phyloP scores from a whole-genome alignment of 2,888 invertebrate genomes.

The Calliphora vomitoria region DNA sequence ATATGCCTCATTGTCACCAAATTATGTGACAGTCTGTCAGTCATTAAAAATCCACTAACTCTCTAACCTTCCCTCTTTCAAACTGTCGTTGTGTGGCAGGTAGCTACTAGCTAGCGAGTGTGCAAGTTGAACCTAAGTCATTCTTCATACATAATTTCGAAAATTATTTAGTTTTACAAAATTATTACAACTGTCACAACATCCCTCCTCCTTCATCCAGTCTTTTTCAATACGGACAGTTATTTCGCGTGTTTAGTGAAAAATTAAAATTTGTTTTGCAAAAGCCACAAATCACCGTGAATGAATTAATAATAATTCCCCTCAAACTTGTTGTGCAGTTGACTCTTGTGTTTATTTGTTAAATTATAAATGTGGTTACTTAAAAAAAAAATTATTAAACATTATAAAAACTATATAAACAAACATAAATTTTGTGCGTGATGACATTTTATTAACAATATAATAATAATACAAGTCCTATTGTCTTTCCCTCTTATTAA shows the following conservation, averaged over 20 bases:
- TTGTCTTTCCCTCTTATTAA: slow-evolving; percentile 3
- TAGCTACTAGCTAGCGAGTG: background rate
- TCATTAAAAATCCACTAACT: background rate
- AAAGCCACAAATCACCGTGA: slow-evolving; percentile 25
- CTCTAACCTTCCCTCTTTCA: background rate
- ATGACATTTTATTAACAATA: slow-evolving; percentile 57
- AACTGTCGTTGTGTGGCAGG: slow-evolving; percentile 2
- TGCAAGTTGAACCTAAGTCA: background rate
- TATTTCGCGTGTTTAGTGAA: slow-evolving; percentile 34
- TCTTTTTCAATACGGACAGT: background rate
- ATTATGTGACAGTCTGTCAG: background rate
- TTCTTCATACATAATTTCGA: slow-evolving; percentile 5
- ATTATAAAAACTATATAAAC: slow-evolving; percentile 32
- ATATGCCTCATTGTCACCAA: background rate
- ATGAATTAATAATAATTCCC: slow-evolving; percentile 40
- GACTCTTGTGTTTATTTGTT: slow-evolving; percentile 18
- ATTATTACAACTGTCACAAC: slow-evolving; percentile 40
- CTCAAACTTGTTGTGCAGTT: slow-evolving; percentile 5
- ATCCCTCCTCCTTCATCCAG: background rate
- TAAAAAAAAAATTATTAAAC: background rate
- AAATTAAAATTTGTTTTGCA: slow-evolving; percentile 12
- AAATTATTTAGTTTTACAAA: slow-evolving; percentile 27
- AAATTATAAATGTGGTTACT: slow-evolving; percentile 43
- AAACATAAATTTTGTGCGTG: slow-evolving; percentile 54
- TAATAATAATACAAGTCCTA: background rate